Percentiles rank a stretch among this genome's conserved stretches.
These are phyloP conservation scores for Chloromyia formosa DNA, from an alignment of 2,888 invertebrate species.

Conservation along the genomic window DNA sequence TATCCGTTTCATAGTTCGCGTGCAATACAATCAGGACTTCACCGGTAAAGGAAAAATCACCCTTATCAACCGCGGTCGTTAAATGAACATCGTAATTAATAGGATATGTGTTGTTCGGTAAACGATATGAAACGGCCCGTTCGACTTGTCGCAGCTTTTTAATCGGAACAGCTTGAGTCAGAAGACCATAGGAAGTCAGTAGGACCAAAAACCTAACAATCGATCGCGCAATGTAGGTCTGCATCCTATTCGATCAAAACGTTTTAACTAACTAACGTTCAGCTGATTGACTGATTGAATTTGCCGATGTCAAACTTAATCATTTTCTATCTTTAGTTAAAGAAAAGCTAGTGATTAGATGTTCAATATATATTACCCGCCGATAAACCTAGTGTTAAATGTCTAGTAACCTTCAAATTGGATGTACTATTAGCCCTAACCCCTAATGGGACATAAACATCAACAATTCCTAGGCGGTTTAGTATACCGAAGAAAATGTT, in stretches of 20 bases:
- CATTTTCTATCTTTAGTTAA: slow-evolving; percentile 9
- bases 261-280: slow-evolving; percentile 12
- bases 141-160: background rate
- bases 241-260: slow-evolving; percentile 33
- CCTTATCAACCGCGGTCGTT: slow-evolving; percentile 56
- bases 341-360: slow-evolving; percentile 19
- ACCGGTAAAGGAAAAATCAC: slow-evolving; percentile 55
- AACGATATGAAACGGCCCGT: slow-evolving; percentile 58
- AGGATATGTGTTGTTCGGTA: slow-evolving; percentile 68
- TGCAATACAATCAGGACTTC: slow-evolving; percentile 54
- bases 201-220: background rate
- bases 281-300: slow-evolving; percentile 15
- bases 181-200: background rate
- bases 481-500: too few relatives aligned
- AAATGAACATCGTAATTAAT: slow-evolving; percentile 65
- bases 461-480: too few relatives aligned
- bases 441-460: too few relatives aligned
- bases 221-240: background rate
- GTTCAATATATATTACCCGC: background rate
- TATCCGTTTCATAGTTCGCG: slow-evolving; percentile 50
- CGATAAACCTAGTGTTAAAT: background rate
- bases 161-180: background rate
- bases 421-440: too few relatives aligned
- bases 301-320: too few relatives aligned
- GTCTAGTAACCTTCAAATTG: background rate